These are phyloP conservation scores for Hypomecis punctinalis DNA, from an alignment of 2,888 invertebrate genomes.

Conservation along the genomic window DNA sequence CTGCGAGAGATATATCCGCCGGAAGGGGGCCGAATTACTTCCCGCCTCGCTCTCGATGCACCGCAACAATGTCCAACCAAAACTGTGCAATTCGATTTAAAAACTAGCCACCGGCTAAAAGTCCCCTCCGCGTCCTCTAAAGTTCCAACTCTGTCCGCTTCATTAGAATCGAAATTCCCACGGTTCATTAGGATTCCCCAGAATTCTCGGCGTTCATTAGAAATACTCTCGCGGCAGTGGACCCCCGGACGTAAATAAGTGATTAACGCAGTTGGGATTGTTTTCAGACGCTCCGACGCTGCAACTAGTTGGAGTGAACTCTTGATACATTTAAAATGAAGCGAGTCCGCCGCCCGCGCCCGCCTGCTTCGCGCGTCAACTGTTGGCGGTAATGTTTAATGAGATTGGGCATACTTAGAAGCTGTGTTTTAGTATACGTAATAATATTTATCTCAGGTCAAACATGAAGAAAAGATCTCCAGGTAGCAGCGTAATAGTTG, in stretches of 20 bases:
- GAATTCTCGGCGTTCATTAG: conserved; percentile 81
- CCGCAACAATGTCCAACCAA: conserved; percentile 68
- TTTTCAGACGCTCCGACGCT: conserved; percentile 72
- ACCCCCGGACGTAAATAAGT: conserved; percentile 81
- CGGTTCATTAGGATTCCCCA: conserved; percentile 80
- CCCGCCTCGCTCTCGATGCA: conserved; percentile 67
- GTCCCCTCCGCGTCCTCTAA: conserved; percentile 52
- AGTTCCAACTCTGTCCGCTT: conserved; percentile 64
- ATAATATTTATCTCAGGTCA: neutral
- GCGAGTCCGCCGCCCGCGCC: conserved; percentile 45
- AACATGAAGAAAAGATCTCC: neutral
- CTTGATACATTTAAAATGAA: conserved; percentile 81
- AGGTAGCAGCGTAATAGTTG: no score
- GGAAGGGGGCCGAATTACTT: conserved; percentile 77
- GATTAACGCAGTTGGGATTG: conserved; percentile 84
- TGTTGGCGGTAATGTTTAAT: conserved; percentile 65
- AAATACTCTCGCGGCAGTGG: conserved; percentile 76
- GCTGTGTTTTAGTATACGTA: neutral
- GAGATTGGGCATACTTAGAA: conserved; percentile 49
- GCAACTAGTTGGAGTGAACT: conserved; percentile 69
- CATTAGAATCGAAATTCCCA: conserved; percentile 82
- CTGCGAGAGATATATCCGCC: conserved; percentile 77
- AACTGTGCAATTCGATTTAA: conserved; percentile 67
- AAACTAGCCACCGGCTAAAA: conserved; percentile 58
- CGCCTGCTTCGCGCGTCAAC: conserved; percentile 43